Conservation (phyloP, 2,888 invertebrate species). For the Frankliniella fusca region DNA sequence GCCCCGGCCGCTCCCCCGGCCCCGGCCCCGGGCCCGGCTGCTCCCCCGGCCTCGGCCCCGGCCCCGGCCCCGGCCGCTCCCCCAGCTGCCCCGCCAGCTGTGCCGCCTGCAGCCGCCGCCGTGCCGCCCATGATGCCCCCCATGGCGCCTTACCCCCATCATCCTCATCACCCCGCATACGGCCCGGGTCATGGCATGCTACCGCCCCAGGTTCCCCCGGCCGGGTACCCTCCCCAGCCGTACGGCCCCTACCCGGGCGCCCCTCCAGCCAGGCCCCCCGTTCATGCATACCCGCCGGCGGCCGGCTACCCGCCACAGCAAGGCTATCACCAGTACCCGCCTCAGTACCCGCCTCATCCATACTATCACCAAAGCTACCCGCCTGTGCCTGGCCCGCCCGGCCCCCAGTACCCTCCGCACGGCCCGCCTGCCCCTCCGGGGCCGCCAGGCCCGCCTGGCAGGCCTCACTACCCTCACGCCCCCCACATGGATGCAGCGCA, state of each 20-base stretch:
- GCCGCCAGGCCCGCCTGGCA: background rate
- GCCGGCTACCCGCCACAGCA: slow-evolving; percentile 35
- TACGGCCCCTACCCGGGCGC: slow-evolving; percentile 44
- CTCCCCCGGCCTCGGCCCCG: slow-evolving; percentile 43
- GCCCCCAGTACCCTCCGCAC: slow-evolving; percentile 55
- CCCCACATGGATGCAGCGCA: slow-evolving; percentile 12
- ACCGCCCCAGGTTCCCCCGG: slow-evolving; percentile 38
- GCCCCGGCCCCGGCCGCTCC: slow-evolving; percentile 43
- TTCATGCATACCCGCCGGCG: slow-evolving; percentile 27
- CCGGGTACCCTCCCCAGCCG: slow-evolving; percentile 41
- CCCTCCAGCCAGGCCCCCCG: background rate
- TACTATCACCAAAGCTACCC: slow-evolving; percentile 48
- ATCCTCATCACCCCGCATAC: slow-evolving; percentile 32
- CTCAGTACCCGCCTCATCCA: slow-evolving; percentile 55
- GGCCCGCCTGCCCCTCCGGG: slow-evolving; percentile 44
- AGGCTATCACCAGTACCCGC: slow-evolving; percentile 45
- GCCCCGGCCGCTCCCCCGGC: slow-evolving; percentile 32
- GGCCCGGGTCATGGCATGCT: slow-evolving; percentile 40
- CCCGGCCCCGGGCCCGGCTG: slow-evolving; percentile 32
- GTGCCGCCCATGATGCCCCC: slow-evolving; percentile 40
- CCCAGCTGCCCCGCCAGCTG: slow-evolving; percentile 43
- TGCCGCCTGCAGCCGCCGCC: slow-evolving; percentile 38
- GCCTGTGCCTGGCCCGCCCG: slow-evolving; percentile 52
- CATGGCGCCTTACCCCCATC: slow-evolving; percentile 35
- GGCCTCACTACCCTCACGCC: background rate